phyloP scores from a whole-genome alignment of 1,140 invertebrate species.

The Pomacea maculata region DNA sequence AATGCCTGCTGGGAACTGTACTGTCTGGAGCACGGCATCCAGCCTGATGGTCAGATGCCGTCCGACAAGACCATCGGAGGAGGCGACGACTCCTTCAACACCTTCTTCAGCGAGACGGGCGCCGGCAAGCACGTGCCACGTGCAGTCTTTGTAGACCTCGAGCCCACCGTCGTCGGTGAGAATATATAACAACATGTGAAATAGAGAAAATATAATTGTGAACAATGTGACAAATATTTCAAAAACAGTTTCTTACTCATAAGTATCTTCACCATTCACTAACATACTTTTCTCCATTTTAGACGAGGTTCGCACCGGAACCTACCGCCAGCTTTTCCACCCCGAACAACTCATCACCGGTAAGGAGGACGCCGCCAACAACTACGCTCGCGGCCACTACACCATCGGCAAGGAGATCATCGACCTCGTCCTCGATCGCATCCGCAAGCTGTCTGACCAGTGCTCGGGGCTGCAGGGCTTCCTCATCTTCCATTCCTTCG shows the following conservation, averaged over 20 bases:
- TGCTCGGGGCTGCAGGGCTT: slow-evolving; percentile 16
- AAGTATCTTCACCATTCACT: background rate
- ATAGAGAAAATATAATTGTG: no score
- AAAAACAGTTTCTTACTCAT: background rate
- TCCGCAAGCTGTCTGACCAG: slow-evolving; percentile 17
- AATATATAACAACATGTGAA: background rate
- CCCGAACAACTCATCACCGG: slow-evolving; percentile 64
- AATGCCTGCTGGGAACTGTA: slow-evolving; percentile 76
- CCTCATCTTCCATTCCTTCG: slow-evolving; percentile 18
- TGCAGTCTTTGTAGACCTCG: slow-evolving; percentile 82
- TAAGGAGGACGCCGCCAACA: slow-evolving; percentile 17
- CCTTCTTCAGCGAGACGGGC: slow-evolving; percentile 89
- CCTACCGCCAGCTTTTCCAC: slow-evolving; percentile 34
- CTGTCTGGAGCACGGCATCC: slow-evolving; percentile 88
- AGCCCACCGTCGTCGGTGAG: slow-evolving; percentile 79
- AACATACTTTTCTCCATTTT: slow-evolving; percentile 8
- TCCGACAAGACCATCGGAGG: slow-evolving; percentile 63
- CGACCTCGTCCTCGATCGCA: slow-evolving; percentile 14
- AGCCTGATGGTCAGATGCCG: slow-evolving; percentile 78
- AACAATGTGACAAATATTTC: no score
- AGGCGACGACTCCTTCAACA: slow-evolving; percentile 85
- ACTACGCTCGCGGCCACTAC: slow-evolving; percentile 12
- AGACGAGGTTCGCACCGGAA: slow-evolving; percentile 66
- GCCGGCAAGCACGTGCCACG: slow-evolving; percentile 79
- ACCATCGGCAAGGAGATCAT: slow-evolving; percentile 17